A percentile compares a stretch with the other conserved stretches of the same genome.
These are phyloP conservation scores for Sapayoa aenigma DNA, from an alignment of 2,113 vertebrate genomes.

Conservation along the genomic window DNA sequence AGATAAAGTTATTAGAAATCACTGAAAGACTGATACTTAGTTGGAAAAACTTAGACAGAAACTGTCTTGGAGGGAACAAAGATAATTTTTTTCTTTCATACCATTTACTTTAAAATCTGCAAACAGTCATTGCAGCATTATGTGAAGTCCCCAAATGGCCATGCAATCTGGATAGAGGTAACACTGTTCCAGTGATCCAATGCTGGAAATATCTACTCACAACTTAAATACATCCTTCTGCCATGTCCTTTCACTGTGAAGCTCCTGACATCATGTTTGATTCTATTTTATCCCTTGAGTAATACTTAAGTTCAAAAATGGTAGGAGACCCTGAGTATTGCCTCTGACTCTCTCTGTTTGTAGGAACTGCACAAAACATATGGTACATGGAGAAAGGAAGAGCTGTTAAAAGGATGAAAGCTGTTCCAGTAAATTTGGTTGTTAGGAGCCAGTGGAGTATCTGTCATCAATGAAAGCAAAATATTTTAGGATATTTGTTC, in stretches of 20 bases:
- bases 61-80: background rate
- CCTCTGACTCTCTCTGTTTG: slow-evolving; percentile 38
- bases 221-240: background rate
- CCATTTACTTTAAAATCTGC: background rate
- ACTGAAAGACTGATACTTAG: background rate
- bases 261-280: background rate
- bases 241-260: background rate
- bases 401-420: slow-evolving; percentile 47
- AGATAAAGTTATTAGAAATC: background rate
- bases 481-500: slow-evolving; percentile 55
- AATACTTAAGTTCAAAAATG: slow-evolving; percentile 36
- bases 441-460: slow-evolving; percentile 23
- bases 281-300: slow-evolving; percentile 26
- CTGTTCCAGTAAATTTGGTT: slow-evolving; percentile 43
- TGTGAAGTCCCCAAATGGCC: background rate
- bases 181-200: background rate
- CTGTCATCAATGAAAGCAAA: slow-evolving; percentile 22
- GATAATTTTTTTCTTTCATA: background rate
- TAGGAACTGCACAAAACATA: slow-evolving; percentile 31
- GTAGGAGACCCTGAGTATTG: slow-evolving; percentile 42
- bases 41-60: background rate
- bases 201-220: background rate
- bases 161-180: background rate
- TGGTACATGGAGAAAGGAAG: slow-evolving; percentile 42
- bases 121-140: background rate